Conservation (phyloP, 2,797 vertebrate genomes). For the Melanotaenia nigrans region DNA sequence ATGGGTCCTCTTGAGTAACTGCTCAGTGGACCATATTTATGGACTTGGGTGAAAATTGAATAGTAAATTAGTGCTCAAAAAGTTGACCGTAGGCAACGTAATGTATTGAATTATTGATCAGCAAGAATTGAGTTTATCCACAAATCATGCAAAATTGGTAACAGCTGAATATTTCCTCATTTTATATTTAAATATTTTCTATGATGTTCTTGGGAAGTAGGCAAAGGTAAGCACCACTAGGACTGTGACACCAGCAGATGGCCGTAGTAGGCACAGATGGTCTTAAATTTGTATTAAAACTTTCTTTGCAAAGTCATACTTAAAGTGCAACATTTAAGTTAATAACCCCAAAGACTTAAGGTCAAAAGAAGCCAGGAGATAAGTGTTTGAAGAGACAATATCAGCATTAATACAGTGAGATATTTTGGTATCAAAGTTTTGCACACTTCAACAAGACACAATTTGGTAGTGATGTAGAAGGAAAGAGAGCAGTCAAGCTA, state of each 20-base stretch:
- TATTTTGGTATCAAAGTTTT: neutral
- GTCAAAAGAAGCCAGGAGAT: neutral
- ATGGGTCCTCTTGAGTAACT: neutral
- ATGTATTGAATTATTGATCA: neutral
- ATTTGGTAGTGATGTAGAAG: no score
- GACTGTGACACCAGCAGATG: neutral
- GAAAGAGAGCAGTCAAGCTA: no score
- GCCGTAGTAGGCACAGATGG: neutral
- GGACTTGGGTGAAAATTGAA: neutral
- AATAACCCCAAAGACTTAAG: neutral
- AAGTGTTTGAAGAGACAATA: neutral
- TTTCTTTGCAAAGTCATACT: neutral
- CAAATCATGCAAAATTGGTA: neutral
- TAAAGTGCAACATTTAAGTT: neutral
- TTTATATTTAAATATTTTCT: neutral
- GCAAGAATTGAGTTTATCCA: neutral
- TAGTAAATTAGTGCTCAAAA: neutral
- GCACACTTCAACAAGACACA: no score
- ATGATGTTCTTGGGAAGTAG: neutral
- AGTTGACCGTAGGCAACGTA: neutral
- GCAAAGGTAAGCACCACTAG: neutral
- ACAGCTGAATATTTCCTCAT: neutral
- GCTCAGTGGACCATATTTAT: neutral
- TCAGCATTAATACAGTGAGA: neutral
- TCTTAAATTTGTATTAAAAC: neutral